These are phyloP conservation scores for Diaprepes abbreviatus DNA, from an alignment of 2,888 invertebrate species.

Conservation along the genomic window DNA sequence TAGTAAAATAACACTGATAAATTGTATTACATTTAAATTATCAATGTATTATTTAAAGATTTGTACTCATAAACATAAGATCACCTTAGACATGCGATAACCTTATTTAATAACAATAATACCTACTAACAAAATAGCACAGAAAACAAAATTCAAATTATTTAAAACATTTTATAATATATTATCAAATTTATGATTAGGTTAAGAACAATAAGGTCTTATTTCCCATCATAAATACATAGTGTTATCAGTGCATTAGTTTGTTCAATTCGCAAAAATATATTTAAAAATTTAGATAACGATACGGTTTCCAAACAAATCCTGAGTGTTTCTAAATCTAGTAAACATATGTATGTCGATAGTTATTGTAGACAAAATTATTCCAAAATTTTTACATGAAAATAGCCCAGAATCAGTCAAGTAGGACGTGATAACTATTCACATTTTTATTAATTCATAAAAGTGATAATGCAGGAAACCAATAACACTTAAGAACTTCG, in stretches of 20 bases:
- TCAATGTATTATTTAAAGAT: too few relatives aligned
- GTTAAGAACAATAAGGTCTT: not conserved
- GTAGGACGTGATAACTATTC: not conserved
- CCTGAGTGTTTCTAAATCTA: not conserved
- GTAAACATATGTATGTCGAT: conserved; percentile 1
- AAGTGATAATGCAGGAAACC: too few relatives aligned
- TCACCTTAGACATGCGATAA: too few relatives aligned
- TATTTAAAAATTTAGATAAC: not conserved
- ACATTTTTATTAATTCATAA: not conserved
- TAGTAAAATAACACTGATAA: too few relatives aligned
- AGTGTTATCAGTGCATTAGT: conserved; percentile 1
- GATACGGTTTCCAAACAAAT: not conserved
- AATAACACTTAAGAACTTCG: too few relatives aligned
- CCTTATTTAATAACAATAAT: too few relatives aligned
- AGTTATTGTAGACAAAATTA: not conserved
- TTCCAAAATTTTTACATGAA: not conserved
- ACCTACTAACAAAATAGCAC: too few relatives aligned
- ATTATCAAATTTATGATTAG: too few relatives aligned
- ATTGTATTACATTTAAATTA: too few relatives aligned
- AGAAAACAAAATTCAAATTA: too few relatives aligned
- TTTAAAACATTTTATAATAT: too few relatives aligned
- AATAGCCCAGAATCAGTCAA: not conserved
- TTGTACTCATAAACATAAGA: too few relatives aligned
- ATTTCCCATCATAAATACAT: not conserved
- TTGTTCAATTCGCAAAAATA: not conserved